Conservation (phyloP, 92 coral and sea anemone genomes). For the Diadumene lineata region DNA sequence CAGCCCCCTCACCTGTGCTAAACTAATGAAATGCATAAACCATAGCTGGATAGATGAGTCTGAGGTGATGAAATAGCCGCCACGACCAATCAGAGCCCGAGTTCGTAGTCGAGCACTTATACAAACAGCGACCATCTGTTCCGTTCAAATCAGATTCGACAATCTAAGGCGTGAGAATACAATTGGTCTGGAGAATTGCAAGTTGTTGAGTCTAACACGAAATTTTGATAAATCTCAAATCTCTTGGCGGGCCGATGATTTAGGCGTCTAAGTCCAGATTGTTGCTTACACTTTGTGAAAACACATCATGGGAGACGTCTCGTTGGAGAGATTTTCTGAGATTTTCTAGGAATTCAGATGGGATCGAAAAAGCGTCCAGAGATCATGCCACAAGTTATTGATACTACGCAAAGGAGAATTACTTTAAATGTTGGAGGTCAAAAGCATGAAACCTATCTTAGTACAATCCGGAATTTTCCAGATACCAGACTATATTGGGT, state of each 20-base stretch:
- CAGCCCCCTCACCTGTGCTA: constrained; percentile 4
- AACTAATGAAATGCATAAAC: neutral
- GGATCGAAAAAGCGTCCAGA: constrained; percentile 62
- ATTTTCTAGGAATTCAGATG: constrained; percentile 19
- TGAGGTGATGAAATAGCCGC: neutral
- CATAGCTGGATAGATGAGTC: neutral
- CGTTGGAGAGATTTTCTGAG: neutral
- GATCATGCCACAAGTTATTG: constrained; percentile 71
- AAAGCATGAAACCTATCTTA: constrained; percentile 82
- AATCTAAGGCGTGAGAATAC: neutral
- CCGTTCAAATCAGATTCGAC: neutral
- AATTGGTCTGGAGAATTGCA: neutral
- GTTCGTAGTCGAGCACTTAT: constrained; percentile 1
- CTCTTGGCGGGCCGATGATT: neutral
- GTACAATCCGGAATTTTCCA: constrained; percentile 78
- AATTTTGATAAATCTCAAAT: neutral
- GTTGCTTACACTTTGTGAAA: too few relatives aligned
- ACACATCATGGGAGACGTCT: neutral
- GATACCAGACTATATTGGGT: constrained; percentile 91
- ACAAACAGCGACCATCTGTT: constrained; percentile 9
- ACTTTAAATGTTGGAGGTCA: constrained; percentile 89
- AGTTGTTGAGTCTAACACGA: neutral
- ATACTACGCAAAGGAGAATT: constrained; percentile 68
- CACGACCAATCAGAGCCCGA: neutral
- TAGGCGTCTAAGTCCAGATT: too few relatives aligned